Evolutionary conservation across 2,888 invertebrate genomes (phyloP).

Genomic region (Acrobasis repandana): DNA sequence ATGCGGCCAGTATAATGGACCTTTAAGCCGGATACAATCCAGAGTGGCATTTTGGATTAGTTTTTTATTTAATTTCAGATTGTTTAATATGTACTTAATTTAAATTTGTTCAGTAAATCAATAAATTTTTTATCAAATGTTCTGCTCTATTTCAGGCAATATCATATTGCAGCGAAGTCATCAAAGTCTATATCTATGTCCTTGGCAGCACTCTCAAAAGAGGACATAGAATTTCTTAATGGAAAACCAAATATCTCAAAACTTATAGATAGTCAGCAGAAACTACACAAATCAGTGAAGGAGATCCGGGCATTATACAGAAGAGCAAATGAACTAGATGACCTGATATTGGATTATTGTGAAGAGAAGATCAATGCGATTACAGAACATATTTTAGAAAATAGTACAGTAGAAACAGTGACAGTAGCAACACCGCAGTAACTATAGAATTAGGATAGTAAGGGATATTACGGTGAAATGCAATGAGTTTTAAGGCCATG

Average conservation of each 20-base stretch:
- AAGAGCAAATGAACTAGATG: constrained; percentile 55
- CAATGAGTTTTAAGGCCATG: not conserved
- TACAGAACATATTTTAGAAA: constrained; percentile 65
- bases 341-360: constrained; percentile 54
- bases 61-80: no score
- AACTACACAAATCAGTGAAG: constrained; percentile 60
- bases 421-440: constrained; percentile 25
- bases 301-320: constrained; percentile 52
- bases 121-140: no score
- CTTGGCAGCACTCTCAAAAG: constrained; percentile 63
- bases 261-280: constrained; percentile 60
- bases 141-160: constrained; percentile 55
- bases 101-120: no score
- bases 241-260: constrained; percentile 64
- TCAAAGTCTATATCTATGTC: constrained; percentile 55
- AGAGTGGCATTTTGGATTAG: no score
- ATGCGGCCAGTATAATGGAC: no score
- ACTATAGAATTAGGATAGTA: constrained; percentile 10
- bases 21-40: no score
- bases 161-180: constrained; percentile 56
- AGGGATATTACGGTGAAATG: not conserved
- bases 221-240: constrained; percentile 72
- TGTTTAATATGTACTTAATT: no score
- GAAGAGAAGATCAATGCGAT: constrained; percentile 57
- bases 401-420: constrained; percentile 57